Conservation (phyloP, 2,888 invertebrate genomes). For the Allolobophora icterica region DNA sequence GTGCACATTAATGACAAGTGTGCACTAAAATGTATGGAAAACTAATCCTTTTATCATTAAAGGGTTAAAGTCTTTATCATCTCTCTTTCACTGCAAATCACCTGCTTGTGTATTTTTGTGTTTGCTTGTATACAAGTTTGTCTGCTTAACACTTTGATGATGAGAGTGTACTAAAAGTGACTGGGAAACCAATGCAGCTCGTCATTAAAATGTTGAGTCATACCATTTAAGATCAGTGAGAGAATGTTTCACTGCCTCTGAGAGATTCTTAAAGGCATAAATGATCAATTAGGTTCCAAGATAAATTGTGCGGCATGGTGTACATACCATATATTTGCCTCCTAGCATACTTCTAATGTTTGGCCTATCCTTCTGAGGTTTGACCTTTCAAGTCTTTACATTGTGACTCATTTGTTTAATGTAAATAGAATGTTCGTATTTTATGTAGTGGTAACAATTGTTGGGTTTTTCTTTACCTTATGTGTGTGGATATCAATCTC, state of each 20-base stretch:
- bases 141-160: too few relatives aligned
- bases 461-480: neutral
- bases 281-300: too few relatives aligned
- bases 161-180: too few relatives aligned
- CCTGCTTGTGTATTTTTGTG: neutral
- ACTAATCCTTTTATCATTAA: too few relatives aligned
- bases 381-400: neutral
- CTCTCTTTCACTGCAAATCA: neutral
- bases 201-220: neutral
- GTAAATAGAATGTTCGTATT: neutral
- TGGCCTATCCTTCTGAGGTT: neutral
- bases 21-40: too few relatives aligned
- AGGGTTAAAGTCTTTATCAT: neutral
- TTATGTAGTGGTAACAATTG: slow-evolving; percentile 76
- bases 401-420: neutral
- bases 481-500: too few relatives aligned
- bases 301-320: neutral
- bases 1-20: too few relatives aligned
- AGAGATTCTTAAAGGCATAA: too few relatives aligned
- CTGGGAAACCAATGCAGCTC: too few relatives aligned
- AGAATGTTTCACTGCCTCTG: neutral
- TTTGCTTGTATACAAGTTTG: neutral
- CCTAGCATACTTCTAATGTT: neutral
- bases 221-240: neutral
- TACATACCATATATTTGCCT: neutral